phyloP scores from a whole-genome alignment of 2,113 vertebrate genomes.

The Pseudonaja textilis region DNA sequence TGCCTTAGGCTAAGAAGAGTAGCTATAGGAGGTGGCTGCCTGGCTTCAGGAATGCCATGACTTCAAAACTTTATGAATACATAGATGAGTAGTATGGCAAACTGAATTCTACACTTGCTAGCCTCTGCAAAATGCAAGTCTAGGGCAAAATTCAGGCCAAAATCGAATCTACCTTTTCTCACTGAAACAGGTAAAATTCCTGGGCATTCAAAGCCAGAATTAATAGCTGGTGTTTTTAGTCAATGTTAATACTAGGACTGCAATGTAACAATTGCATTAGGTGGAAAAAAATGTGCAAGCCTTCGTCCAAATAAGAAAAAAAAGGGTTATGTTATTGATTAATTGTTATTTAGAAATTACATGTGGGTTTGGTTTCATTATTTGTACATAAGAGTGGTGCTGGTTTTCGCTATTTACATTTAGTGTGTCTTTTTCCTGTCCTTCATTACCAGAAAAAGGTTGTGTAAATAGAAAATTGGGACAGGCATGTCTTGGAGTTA shows the following conservation, averaged over 20 bases:
- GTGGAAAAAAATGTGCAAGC: background rate
- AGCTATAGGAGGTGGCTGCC: background rate
- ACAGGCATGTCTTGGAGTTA: background rate
- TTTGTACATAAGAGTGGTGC: background rate
- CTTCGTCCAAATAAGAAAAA: background rate
- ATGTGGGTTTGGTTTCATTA: background rate
- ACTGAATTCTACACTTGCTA: background rate
- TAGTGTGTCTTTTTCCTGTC: background rate
- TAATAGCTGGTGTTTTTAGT: background rate
- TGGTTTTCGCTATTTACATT: background rate
- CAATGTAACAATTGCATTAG: background rate
- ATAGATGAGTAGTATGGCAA: background rate
- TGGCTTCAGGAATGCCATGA: background rate
- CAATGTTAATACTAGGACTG: background rate
- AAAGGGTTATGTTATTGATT: background rate
- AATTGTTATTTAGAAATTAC: background rate
- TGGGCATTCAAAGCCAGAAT: background rate
- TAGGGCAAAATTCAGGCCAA: background rate
- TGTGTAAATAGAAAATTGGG: background rate
- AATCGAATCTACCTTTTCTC: background rate
- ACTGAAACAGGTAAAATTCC: background rate
- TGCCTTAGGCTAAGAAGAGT: background rate
- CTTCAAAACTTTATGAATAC: background rate
- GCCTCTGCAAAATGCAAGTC: background rate
- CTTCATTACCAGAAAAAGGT: background rate